Percentiles rank a stretch among this genome's conserved stretches.
phyloP scores from a whole-genome alignment of 2,888 invertebrate genomes.

The Sarcophaga carnaria region DNA sequence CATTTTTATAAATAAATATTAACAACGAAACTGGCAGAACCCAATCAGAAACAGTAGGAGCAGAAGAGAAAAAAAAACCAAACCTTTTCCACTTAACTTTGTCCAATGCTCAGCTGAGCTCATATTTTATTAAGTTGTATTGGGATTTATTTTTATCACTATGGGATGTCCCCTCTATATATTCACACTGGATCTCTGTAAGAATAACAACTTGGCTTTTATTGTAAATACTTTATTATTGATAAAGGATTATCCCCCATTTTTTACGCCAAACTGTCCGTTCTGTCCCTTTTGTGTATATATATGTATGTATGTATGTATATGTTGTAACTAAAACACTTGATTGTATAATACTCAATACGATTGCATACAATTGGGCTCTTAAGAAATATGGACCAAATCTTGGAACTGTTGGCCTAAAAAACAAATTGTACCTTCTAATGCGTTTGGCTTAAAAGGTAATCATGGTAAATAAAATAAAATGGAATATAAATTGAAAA shows the following conservation, averaged over 20 bases:
- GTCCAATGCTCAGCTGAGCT: conserved; percentile 56
- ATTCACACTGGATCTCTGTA: conserved; percentile 1
- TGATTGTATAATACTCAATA: conserved; percentile 16
- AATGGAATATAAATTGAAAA: background rate
- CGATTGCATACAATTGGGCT: conserved; percentile 33
- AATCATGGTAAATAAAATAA: conserved; percentile 12
- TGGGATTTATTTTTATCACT: conserved; percentile 65
- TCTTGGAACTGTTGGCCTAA: conserved; percentile 13
- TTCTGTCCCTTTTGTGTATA: background rate
- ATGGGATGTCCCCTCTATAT: conserved; percentile 16
- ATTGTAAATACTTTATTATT: conserved; percentile 70
- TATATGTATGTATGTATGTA: background rate
- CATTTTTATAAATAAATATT: conserved; percentile 53
- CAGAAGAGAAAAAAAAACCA: conserved; percentile 33
- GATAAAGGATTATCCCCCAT: conserved; percentile 64
- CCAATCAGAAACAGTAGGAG: conserved; percentile 3
- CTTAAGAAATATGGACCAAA: background rate
- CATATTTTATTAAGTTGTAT: conserved; percentile 67
- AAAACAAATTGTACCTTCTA: conserved; percentile 6
- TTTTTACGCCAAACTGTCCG: conserved; percentile 13
- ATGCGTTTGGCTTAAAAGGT: background rate
- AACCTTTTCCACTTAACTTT: conserved; percentile 34
- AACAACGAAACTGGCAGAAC: conserved; percentile 4
- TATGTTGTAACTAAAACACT: background rate
- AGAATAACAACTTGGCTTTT: conserved; percentile 13